These are phyloP conservation scores for Lepidocolaptes lacrymiger DNA, from an alignment of 2,797 vertebrate genomes.

Conservation along the genomic window DNA sequence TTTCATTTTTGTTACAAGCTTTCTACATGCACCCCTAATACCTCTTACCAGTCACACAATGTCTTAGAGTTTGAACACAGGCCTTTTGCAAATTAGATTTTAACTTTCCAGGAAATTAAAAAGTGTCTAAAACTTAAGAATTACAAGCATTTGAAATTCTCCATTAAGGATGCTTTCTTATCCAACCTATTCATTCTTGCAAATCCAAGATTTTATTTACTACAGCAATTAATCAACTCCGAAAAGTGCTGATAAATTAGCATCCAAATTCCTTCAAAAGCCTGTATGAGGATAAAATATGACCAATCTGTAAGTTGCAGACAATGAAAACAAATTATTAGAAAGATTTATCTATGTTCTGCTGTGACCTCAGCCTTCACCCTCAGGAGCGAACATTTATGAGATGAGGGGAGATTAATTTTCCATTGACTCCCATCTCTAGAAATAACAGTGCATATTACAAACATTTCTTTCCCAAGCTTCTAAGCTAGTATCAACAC, in stretches of 20 bases:
- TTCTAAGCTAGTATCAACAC: conserved; percentile 7
- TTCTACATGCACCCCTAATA: not conserved
- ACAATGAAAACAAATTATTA: not conserved
- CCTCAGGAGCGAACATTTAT: not conserved
- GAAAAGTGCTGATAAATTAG: not conserved
- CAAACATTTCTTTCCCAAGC: conserved; percentile 17
- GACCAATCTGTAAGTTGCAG: not conserved
- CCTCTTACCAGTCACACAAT: not conserved
- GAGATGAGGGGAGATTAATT: not conserved
- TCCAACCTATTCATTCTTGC: not conserved
- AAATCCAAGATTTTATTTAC: not conserved
- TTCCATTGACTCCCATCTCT: not conserved
- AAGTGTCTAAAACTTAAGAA: not conserved
- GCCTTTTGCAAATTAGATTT: not conserved
- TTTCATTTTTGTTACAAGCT: not conserved
- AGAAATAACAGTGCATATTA: not conserved
- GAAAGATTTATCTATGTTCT: not conserved
- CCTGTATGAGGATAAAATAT: not conserved
- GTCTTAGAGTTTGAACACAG: not conserved
- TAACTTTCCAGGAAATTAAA: not conserved
- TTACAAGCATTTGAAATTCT: not conserved
- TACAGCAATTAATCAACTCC: not conserved
- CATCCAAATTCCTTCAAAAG: not conserved
- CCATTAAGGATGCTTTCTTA: not conserved
- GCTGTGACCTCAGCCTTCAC: not conserved